Evolutionary conservation across 2,797 vertebrate genomes (phyloP).

Genomic region (Arrhamphus sclerolepis): DNA sequence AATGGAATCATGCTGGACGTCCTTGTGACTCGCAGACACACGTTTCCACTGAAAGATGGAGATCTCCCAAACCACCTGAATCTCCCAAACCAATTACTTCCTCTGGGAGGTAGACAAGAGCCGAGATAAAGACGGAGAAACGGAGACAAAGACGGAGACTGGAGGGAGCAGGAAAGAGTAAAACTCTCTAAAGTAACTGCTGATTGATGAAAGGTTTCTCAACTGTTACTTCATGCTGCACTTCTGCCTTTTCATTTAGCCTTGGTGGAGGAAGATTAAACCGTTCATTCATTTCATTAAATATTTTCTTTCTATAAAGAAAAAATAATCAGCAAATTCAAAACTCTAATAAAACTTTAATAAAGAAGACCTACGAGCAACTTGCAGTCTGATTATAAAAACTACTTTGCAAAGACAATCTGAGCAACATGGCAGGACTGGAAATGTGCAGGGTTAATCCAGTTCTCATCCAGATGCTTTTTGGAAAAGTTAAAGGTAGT

Average conservation of each 20-base stretch:
- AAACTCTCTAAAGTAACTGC: constrained; percentile 17
- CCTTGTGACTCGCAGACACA: constrained; percentile 9
- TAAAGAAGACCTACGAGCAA: too few species aligned
- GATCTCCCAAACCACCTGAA: constrained; percentile 33
- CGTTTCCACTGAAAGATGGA: constrained; percentile 40
- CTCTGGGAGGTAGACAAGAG: constrained; percentile 18
- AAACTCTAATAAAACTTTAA: not conserved
- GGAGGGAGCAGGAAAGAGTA: constrained; percentile 34
- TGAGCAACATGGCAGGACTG: too few species aligned
- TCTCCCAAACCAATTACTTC: constrained; percentile 26
- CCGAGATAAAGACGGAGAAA: constrained; percentile 19
- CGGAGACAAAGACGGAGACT: constrained; percentile 32
- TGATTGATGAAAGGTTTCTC: constrained; percentile 17
- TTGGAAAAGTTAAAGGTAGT: too few species aligned
- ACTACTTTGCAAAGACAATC: too few species aligned
- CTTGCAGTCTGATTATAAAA: too few species aligned
- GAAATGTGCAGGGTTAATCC: too few species aligned
- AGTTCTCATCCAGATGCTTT: too few species aligned
- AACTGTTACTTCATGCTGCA: not conserved
- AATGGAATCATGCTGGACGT: constrained; percentile 31
- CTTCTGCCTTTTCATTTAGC: not conserved
- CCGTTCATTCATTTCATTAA: not conserved
- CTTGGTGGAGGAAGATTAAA: not conserved
- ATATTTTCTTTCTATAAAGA: not conserved
- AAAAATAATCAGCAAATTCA: not conserved